phyloP scores from a whole-genome alignment of 2,797 vertebrate species.

The Gastrophryne carolinensis region DNA sequence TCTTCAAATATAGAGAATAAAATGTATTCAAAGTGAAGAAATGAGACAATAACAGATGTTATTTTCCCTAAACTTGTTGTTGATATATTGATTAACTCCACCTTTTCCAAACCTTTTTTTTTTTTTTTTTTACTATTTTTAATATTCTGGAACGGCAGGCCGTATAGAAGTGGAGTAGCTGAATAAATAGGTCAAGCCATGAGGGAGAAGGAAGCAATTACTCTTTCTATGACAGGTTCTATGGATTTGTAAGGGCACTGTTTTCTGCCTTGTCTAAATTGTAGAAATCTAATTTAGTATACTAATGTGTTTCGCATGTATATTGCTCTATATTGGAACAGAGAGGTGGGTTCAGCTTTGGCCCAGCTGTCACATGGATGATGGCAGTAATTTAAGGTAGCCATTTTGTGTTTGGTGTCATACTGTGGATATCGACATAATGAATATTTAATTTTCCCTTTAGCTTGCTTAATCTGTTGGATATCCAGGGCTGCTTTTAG shows the following conservation, averaged over 20 bases:
- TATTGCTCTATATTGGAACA: constrained; percentile 15
- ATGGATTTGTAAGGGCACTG: background rate
- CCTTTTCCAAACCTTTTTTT: background rate
- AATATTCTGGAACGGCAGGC: background rate
- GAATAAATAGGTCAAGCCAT: constrained; percentile 36
- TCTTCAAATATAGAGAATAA: background rate
- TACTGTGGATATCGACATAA: constrained; percentile 1
- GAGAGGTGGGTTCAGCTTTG: constrained; percentile 18
- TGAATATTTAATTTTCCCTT: constrained; percentile 18
- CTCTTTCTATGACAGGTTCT: constrained; percentile 26
- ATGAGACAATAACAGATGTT: constrained; percentile 40
- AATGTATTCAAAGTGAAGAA: constrained; percentile 32
- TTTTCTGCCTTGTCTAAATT: background rate
- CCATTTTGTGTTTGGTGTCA: constrained; percentile 23
- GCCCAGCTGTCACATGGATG: constrained; percentile 37
- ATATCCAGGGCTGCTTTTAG: constrained; percentile 41
- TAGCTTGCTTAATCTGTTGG: constrained; percentile 18
- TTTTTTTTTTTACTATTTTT: background rate
- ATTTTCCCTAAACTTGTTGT: constrained; percentile 29
- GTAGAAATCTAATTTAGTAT: background rate
- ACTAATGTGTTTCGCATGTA: constrained; percentile 23
- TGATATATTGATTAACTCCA: background rate
- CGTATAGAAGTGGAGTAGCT: background rate
- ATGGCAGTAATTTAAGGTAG: constrained; percentile 21
- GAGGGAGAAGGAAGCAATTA: constrained; percentile 36